Percentiles rank a stretch among this genome's conserved stretches.
Evolutionary conservation across 1,140 invertebrate genomes (phyloP).

Genomic region (Delia radicum): DNA sequence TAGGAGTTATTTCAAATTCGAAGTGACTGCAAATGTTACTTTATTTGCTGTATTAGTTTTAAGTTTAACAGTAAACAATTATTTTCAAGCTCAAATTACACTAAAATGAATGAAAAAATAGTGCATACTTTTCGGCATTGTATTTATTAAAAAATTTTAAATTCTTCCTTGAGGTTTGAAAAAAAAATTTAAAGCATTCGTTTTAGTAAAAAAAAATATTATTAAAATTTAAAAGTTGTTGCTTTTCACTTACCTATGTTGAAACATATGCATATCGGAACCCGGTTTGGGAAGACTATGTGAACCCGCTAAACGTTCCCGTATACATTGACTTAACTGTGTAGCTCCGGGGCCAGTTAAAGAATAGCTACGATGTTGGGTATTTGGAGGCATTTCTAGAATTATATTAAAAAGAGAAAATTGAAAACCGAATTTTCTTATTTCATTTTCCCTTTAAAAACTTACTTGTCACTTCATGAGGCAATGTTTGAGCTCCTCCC

Average conservation of each 20-base stretch:
- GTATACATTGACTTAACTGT: constrained; percentile 79
- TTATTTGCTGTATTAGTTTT: neutral
- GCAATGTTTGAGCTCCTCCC: constrained; percentile 83
- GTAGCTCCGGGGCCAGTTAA: constrained; percentile 77
- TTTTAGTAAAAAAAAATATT: neutral
- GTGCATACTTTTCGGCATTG: neutral
- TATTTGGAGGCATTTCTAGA: constrained; percentile 51
- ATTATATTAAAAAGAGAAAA: neutral
- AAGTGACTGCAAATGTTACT: neutral
- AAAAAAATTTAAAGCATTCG: neutral
- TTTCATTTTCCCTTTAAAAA: no score
- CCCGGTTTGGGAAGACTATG: constrained; percentile 77
- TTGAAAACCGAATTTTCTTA: neutral
- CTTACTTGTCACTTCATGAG: constrained; percentile 74
- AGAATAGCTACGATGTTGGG: constrained; percentile 75
- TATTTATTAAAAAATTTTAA: neutral
- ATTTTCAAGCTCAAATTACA: no score
- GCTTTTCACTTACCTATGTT: constrained; percentile 43
- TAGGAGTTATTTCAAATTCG: neutral
- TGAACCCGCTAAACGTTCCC: constrained; percentile 77
- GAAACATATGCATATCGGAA: constrained; percentile 59
- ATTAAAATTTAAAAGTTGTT: neutral
- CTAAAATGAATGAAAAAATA: neutral
- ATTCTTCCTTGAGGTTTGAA: neutral
- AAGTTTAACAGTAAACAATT: no score